These are phyloP conservation scores for Crocidura indochinensis DNA, from an alignment of 2,797 vertebrate species.

Conservation along the genomic window DNA sequence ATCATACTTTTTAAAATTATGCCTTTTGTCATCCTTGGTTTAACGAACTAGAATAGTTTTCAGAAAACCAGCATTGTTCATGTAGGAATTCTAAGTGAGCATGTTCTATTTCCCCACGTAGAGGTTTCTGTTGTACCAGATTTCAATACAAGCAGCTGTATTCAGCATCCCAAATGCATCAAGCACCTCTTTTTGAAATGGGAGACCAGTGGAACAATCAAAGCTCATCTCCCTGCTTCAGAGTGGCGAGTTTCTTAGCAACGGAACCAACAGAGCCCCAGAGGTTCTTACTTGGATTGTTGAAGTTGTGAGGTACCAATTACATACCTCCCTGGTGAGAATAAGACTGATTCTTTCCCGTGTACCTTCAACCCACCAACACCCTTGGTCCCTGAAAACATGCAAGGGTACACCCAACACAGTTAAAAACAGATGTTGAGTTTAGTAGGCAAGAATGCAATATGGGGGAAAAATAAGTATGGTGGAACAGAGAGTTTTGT, in stretches of 20 bases:
- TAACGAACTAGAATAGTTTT: background rate
- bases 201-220: background rate
- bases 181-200: background rate
- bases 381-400: background rate
- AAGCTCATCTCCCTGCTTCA: background rate
- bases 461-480: background rate
- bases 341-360: background rate
- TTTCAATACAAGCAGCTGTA: background rate
- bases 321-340: background rate
- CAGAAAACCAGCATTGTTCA: background rate
- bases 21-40: background rate
- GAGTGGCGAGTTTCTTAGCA: background rate
- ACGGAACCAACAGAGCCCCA: background rate
- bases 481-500: no score
- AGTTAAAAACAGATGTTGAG: background rate
- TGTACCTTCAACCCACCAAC: background rate
- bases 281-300: background rate
- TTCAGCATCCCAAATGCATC: background rate
- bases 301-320: background rate
- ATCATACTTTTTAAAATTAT: background rate
- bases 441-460: background rate
- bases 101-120: background rate
- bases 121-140: background rate
- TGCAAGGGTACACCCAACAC: background rate
- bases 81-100: background rate